Percentiles rank a stretch among this genome's conserved stretches.
Conservation (phyloP, 2,888 invertebrate species). For the Ennomos fuscantarius region DNA sequence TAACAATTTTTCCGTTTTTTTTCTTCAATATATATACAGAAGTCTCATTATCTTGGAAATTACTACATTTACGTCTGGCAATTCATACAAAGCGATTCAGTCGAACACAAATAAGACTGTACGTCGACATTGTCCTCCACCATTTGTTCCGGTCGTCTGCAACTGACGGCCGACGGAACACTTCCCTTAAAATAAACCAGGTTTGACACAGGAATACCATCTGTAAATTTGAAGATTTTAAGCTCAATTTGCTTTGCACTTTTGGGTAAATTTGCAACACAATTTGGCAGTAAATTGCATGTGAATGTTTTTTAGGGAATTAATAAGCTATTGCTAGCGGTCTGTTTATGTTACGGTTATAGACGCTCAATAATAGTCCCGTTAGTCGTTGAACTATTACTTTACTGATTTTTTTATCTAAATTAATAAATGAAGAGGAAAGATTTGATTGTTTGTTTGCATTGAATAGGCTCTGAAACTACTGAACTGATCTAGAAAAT, state of each 20-base stretch:
- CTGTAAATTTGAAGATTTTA: neutral
- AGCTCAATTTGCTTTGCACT: constrained; percentile 1
- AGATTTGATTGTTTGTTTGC: too few relatives aligned
- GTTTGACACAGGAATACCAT: constrained; percentile 2
- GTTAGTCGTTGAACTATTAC: too few relatives aligned
- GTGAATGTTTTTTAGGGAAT: constrained; percentile 28
- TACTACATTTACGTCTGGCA: constrained; percentile 21
- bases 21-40: neutral
- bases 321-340: constrained; percentile 18
- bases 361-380: neutral
- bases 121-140: constrained; percentile 46
- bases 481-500: too few relatives aligned
- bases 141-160: constrained; percentile 44
- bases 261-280: constrained; percentile 20
- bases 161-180: constrained; percentile 37
- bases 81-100: constrained; percentile 40
- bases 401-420: too few relatives aligned
- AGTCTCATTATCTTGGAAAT: constrained; percentile 22
- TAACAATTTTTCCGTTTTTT: neutral
- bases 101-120: constrained; percentile 49
- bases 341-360: constrained; percentile 1
- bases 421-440: too few relatives aligned
- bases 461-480: too few relatives aligned
- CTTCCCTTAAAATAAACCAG: constrained; percentile 12
- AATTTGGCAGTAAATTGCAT: constrained; percentile 30